Evolutionary conservation across 2,113 vertebrate species (phyloP).

Genomic region (Colinus virginianus): DNA sequence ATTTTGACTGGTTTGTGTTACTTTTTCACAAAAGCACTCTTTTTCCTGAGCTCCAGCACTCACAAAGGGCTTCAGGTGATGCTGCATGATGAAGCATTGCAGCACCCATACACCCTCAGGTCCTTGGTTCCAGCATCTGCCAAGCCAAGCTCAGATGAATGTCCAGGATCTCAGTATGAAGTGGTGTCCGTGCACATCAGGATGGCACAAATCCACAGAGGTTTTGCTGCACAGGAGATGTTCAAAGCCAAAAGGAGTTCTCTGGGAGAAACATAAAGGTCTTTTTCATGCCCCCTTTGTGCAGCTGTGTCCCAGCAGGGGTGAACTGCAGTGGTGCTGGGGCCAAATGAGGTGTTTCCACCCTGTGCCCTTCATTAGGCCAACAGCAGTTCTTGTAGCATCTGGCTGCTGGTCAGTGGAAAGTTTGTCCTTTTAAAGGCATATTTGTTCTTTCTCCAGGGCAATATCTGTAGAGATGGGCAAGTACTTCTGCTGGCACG

Average conservation of each 20-base stretch:
- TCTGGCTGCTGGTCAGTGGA: neutral
- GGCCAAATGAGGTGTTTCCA: rapidly evolving
- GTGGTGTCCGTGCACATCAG: rapidly evolving
- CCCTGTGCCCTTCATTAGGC: neutral
- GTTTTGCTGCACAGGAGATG: neutral
- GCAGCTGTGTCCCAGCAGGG: rapidly evolving
- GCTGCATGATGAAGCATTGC: neutral
- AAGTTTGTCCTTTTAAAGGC: neutral
- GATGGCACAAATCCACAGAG: rapidly evolving
- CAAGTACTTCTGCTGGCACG: neutral
- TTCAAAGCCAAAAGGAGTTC: neutral
- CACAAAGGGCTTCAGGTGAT: neutral
- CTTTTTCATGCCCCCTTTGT: neutral
- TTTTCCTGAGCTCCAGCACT: neutral
- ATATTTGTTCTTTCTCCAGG: neutral
- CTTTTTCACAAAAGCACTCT: too few relatives aligned
- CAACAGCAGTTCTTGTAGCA: neutral
- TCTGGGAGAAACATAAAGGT: rapidly evolving
- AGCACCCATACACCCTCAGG: neutral
- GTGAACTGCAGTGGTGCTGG: neutral
- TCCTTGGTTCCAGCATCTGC: neutral
- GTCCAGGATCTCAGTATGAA: rapidly evolving
- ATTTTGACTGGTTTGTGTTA: too few relatives aligned
- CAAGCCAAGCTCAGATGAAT: neutral
- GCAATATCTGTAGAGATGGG: neutral